phyloP scores from a whole-genome alignment of 1,140 invertebrate species.

The Diabrotica undecimpunctata region DNA sequence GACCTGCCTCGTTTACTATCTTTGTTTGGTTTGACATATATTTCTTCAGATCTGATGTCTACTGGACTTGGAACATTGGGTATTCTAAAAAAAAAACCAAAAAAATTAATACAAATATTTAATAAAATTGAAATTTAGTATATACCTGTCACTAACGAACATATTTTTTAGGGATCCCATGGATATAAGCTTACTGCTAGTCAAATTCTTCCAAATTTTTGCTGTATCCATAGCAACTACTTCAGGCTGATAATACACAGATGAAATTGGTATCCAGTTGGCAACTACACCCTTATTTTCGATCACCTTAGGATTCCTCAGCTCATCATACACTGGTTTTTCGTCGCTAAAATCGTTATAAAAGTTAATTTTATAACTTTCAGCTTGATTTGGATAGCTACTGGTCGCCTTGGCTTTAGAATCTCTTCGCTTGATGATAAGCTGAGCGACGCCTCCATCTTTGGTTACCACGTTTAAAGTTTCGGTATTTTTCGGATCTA shows the following conservation, averaged over 20 bases:
- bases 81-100: constrained; percentile 34
- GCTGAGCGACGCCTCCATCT: constrained; percentile 67
- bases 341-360: neutral
- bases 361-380: neutral
- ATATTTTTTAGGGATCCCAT: constrained; percentile 35
- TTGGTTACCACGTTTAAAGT: constrained; percentile 71
- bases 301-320: neutral
- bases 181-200: constrained; percentile 19
- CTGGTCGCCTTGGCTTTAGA: constrained; percentile 26
- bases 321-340: neutral
- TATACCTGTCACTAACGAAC: constrained; percentile 43
- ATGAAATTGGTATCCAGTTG: constrained; percentile 43
- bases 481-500: constrained; percentile 70
- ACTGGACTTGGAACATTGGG: constrained; percentile 62
- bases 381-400: neutral
- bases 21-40: constrained; percentile 56
- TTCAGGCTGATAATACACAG: constrained; percentile 36
- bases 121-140: too few species aligned
- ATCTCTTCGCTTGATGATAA: constrained; percentile 73
- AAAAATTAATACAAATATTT: too few species aligned
- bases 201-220: constrained; percentile 36
- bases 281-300: constrained; percentile 24
- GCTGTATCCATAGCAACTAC: constrained; percentile 34
- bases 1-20: constrained; percentile 50
- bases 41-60: constrained; percentile 58